These are phyloP conservation scores for Trilocha varians DNA, from an alignment of 2,888 invertebrate species.

Conservation along the genomic window DNA sequence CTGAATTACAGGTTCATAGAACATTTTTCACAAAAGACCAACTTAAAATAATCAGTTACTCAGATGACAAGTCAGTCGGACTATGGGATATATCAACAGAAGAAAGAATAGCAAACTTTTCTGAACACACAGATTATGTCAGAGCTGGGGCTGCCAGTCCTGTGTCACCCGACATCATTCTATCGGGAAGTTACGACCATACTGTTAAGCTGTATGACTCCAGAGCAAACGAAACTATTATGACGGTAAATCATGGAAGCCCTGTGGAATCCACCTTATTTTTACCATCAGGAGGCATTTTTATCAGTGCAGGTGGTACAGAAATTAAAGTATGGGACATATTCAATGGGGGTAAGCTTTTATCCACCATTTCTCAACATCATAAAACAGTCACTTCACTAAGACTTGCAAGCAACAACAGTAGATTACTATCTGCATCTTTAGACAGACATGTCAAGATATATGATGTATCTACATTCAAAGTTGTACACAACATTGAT, in stretches of 20 bases:
- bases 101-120: slow-evolving; percentile 76
- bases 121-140: slow-evolving; percentile 85
- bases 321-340: slow-evolving; percentile 96
- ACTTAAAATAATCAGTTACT: slow-evolving; percentile 86
- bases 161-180: slow-evolving; percentile 80
- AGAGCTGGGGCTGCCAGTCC: slow-evolving; percentile 88
- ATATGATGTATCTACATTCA: slow-evolving; percentile 89
- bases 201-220: slow-evolving; percentile 90
- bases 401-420: slow-evolving; percentile 85
- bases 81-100: slow-evolving; percentile 96
- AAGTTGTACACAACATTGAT: slow-evolving; percentile 89
- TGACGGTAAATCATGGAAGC: slow-evolving; percentile 87
- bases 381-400: slow-evolving; percentile 96
- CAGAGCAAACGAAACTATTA: slow-evolving; percentile 78
- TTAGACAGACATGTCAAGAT: slow-evolving; percentile 95
- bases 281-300: slow-evolving; percentile 90
- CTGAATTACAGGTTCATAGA: slow-evolving; percentile 77
- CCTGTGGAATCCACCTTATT: slow-evolving; percentile 93
- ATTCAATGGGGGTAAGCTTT: slow-evolving; percentile 86
- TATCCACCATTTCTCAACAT: slow-evolving; percentile 91
- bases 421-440: slow-evolving; percentile 89
- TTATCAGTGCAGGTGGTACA: slow-evolving; percentile 93
- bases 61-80: slow-evolving; percentile 89
- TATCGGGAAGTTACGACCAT: slow-evolving; percentile 93
- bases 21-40: slow-evolving; percentile 86